Conservation (phyloP, 1,140 invertebrate species). For the Anastrepha obliqua region DNA sequence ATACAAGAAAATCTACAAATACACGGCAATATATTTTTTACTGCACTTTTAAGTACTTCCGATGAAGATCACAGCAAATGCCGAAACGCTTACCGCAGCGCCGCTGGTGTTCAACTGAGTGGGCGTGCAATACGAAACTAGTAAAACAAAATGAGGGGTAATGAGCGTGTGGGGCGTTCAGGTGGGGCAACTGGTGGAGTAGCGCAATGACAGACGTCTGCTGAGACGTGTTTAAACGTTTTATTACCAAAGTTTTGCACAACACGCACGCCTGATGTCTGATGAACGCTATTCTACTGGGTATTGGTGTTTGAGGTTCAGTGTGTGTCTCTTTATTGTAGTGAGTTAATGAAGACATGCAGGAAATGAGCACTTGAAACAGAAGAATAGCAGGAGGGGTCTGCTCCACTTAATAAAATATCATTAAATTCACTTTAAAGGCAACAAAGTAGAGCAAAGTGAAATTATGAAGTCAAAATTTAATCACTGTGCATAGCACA, state of each 20-base stretch:
- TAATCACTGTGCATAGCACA: neutral
- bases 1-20: neutral
- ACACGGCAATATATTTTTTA: neutral
- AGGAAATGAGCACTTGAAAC: neutral
- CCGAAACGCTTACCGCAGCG: neutral
- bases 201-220: neutral
- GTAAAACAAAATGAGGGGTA: neutral
- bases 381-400: neutral
- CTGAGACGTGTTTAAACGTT: constrained; percentile 35
- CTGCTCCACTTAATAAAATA: neutral
- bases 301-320: neutral
- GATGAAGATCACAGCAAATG: neutral
- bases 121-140: constrained; percentile 14
- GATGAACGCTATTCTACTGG: neutral
- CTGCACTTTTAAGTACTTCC: constrained; percentile 38
- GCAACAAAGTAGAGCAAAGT: neutral
- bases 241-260: constrained; percentile 34
- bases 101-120: neutral
- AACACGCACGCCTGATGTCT: constrained; percentile 4
- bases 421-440: constrained; percentile 39
- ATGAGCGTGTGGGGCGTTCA: neutral
- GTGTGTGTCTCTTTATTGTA: neutral
- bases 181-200: neutral
- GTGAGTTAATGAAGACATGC: constrained; percentile 39
- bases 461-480: constrained; percentile 6